These are phyloP conservation scores for Syritta pipiens DNA, from an alignment of 2,888 invertebrate species.

Conservation along the genomic window DNA sequence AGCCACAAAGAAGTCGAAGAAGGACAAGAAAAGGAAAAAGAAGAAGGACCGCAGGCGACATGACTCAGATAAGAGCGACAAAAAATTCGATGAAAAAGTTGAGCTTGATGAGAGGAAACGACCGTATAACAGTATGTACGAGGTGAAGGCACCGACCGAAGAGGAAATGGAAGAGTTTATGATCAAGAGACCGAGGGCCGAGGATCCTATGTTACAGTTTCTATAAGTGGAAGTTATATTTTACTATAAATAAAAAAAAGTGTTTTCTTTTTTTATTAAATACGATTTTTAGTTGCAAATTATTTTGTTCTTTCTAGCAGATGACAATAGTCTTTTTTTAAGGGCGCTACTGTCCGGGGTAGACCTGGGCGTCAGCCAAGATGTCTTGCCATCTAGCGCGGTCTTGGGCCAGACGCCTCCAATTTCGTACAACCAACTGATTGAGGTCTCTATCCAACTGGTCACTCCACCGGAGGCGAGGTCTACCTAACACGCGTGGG, in stretches of 20 bases:
- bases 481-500: too few species aligned
- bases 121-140: slow-evolving; percentile 94
- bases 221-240: slow-evolving; percentile 53
- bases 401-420: too few species aligned
- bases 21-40: slow-evolving; percentile 75
- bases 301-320: too few species aligned
- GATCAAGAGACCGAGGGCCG: slow-evolving; percentile 89
- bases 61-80: slow-evolving; percentile 70
- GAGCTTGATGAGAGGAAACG: slow-evolving; percentile 93
- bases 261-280: not conserved
- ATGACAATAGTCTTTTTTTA: too few species aligned
- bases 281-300: too few species aligned
- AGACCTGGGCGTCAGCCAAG: too few species aligned
- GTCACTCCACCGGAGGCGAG: too few species aligned
- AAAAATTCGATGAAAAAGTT: slow-evolving; percentile 73
- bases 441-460: too few species aligned
- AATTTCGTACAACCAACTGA: too few species aligned
- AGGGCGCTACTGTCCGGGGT: too few species aligned
- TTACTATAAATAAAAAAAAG: too few species aligned
- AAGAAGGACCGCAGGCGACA: slow-evolving; percentile 67
- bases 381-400: too few species aligned
- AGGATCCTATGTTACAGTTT: slow-evolving; percentile 96
- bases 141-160: slow-evolving; percentile 90
- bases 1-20: slow-evolving; percentile 75
- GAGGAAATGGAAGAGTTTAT: slow-evolving; percentile 96